Evolutionary conservation across 2,113 vertebrate species (phyloP).

Genomic region (Larimichthys crocea): DNA sequence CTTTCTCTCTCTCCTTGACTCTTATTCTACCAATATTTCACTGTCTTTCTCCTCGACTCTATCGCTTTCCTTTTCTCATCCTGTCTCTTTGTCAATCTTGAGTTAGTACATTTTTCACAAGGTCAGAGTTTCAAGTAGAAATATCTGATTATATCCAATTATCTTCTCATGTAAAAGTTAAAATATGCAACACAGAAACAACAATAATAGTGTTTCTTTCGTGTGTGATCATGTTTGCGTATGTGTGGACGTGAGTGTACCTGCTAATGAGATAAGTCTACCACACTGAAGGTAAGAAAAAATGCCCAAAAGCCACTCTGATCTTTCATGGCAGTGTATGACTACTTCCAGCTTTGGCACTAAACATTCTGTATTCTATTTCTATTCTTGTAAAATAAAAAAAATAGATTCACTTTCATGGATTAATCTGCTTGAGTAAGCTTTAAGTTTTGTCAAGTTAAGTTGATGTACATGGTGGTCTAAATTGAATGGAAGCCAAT

Average conservation of each 20-base stretch:
- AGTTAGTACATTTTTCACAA: conserved; percentile 2
- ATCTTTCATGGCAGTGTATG: not conserved
- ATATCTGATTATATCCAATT: not conserved
- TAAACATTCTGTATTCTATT: not conserved
- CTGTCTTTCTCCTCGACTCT: not conserved
- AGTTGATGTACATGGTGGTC: too few relatives aligned
- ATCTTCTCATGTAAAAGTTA: not conserved
- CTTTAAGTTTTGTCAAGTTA: not conserved
- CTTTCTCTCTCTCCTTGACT: not conserved
- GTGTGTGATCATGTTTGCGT: not conserved
- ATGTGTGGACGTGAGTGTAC: not conserved
- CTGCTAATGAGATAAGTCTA: not conserved
- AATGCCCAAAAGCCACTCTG: not conserved
- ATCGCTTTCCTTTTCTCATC: not conserved
- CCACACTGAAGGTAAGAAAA: not conserved
- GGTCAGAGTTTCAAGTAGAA: not conserved
- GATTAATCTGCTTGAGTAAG: not conserved
- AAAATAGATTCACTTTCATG: not conserved
- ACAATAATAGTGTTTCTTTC: not conserved
- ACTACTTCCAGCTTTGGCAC: not conserved
- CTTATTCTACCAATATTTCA: not conserved
- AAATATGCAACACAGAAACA: not conserved
- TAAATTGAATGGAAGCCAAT: not conserved
- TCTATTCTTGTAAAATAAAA: not conserved
- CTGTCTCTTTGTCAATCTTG: conserved; percentile 6